Evolutionary conservation across 1,140 invertebrate species (phyloP).

Genomic region (Drosophila azteca): DNA sequence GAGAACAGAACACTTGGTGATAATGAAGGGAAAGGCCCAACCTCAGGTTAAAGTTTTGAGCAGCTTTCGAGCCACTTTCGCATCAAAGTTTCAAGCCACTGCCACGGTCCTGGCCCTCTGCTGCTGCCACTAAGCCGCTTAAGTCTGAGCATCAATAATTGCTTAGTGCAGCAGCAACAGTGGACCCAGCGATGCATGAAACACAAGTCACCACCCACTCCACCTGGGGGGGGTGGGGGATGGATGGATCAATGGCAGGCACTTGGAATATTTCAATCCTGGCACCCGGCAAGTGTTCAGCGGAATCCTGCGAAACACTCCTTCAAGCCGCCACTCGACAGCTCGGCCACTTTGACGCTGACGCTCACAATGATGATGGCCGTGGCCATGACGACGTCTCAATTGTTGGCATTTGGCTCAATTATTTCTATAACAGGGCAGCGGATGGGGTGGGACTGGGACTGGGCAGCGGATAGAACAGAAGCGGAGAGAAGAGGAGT

Average conservation of each 20-base stretch:
- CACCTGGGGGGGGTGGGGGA: background rate
- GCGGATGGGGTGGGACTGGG: background rate
- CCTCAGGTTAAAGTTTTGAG: too few relatives aligned
- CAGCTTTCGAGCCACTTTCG: background rate
- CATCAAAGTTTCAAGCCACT: background rate
- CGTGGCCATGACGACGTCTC: constrained; percentile 66
- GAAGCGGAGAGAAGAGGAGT: background rate
- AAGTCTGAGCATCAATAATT: constrained; percentile 61
- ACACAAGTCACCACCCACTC: background rate
- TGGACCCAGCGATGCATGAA: background rate
- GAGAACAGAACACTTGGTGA: constrained; percentile 11
- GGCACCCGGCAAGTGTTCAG: constrained; percentile 19
- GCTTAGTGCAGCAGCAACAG: constrained; percentile 15
- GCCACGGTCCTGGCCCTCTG: background rate
- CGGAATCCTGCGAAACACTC: background rate
- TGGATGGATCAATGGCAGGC: background rate
- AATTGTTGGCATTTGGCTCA: constrained; percentile 54
- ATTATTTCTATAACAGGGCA: constrained; percentile 14
- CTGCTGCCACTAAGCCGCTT: constrained; percentile 56
- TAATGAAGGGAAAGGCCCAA: constrained; percentile 3
- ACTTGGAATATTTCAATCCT: constrained; percentile 32
- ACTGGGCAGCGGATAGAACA: too few relatives aligned
- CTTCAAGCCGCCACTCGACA: background rate
- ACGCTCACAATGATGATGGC: background rate
- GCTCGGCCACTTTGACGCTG: too few relatives aligned